A percentile compares a stretch with the other conserved stretches of the same genome.
These are phyloP conservation scores for Urophycis tenuis DNA, from an alignment of 2,797 vertebrate genomes.

Conservation along the genomic window DNA sequence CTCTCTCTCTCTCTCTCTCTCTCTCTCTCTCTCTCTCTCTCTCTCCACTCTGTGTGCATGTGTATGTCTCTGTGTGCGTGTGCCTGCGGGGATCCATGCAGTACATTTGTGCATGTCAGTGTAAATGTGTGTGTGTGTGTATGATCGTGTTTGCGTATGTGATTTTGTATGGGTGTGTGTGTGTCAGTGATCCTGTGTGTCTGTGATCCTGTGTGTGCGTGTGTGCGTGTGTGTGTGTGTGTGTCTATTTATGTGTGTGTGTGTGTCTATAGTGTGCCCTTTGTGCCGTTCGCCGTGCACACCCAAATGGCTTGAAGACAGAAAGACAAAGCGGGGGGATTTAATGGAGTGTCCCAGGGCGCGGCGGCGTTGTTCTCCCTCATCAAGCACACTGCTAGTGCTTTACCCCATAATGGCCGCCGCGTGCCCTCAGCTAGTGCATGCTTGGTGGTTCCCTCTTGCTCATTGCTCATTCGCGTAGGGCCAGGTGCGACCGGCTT, in stretches of 20 bases:
- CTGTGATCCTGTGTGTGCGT: too few species aligned
- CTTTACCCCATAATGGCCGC: conserved; percentile 66
- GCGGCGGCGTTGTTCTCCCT: conserved; percentile 62
- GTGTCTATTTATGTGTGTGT: conserved; percentile 16
- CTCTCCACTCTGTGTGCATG: conserved; percentile 2
- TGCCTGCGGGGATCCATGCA: background rate
- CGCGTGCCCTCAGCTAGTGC: conserved; percentile 51
- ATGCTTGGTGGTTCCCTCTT: conserved; percentile 48
- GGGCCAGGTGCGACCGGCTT: conserved; percentile 49
- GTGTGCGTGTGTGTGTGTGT: too few species aligned
- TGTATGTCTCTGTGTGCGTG: conserved; percentile 11
- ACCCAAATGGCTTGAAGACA: conserved; percentile 39
- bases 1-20: background rate
- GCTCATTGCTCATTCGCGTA: conserved; percentile 63
- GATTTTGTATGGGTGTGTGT: background rate
- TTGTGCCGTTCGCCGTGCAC: background rate
- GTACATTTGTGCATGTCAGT: background rate
- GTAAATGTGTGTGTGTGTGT: background rate
- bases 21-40: background rate
- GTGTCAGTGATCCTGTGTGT: too few species aligned
- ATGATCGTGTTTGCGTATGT: background rate
- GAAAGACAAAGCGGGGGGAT: conserved; percentile 65
- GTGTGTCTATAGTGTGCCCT: conserved; percentile 11
- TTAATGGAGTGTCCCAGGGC: conserved; percentile 66
- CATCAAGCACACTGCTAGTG: conserved; percentile 64